Base-by-base conservation (phyloP, 2,797 vertebrate species). In the Aplochiton taeniatus region DNA sequence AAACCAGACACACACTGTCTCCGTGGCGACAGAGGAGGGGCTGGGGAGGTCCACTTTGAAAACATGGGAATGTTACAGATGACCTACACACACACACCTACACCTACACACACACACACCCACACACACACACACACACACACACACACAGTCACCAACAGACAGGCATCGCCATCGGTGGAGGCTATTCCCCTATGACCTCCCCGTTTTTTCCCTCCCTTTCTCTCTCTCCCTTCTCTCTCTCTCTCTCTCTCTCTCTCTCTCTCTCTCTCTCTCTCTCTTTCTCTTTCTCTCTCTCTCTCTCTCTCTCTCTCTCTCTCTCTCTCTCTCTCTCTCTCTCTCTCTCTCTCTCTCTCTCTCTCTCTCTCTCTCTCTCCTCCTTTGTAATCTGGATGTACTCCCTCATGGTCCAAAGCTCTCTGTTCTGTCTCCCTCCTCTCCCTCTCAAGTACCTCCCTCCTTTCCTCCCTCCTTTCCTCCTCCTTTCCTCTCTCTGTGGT, bases 171-270 rank as follows among this genome's bases (percentile, higher is more conserved):
- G n/a, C n/a, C n/a, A n/a, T n/a, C n/a, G n/a, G n/a, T n/a, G 74
- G 68, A 72, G 79, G 64, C 47, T 74, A 88, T 83, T 89, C 88
- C 86, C 87, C 54, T 51, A 56, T 78, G 85, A 80, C 72, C 77
- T 72, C 78, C 78, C 72, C 88, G n/a, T n/a, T n/a, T n/a, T n/a
- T n/a, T 80, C 77, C 75, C 86, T 84, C 83, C 78, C 16, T n/a
- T n/a, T n/a, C n/a, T n/a, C 47, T 56, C 43, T 20, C 49, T 42
- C 9, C 16, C 31, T 52, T 54, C 44, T 42, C 51, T 42, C 58
- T 61, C 45, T 58, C 18, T 46, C 12, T 51, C 44, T 58, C 48
- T 41, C 47, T 42, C 10, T 47, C 14, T 65, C 44, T 50, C 47
- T 61, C 19, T 16, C 57, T 45, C 51, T 60, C 48, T 46, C 54